A percentile compares a stretch with the other conserved stretches of the same genome.
These are phyloP conservation scores for Drusus annulatus DNA, from an alignment of 1,140 invertebrate genomes.

Conservation along the genomic window DNA sequence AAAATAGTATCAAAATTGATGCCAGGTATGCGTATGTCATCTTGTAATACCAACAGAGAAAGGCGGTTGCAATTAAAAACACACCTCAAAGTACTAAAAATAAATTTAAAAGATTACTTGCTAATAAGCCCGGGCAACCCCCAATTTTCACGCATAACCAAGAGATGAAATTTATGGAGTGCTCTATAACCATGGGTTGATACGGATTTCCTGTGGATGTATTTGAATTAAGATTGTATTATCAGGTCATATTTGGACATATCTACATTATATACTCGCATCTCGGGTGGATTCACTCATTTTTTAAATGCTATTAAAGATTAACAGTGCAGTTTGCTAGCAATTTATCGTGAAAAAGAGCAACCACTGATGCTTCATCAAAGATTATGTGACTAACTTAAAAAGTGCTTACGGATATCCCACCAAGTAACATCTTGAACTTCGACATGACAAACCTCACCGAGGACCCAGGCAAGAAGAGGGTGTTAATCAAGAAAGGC, in stretches of 20 bases:
- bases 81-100: too few species aligned
- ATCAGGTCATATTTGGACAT: neutral
- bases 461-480: neutral
- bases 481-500: neutral
- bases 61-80: too few species aligned
- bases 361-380: neutral
- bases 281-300: neutral
- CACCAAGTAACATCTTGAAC: conserved; percentile 7
- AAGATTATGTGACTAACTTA: neutral
- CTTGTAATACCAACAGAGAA: too few species aligned
- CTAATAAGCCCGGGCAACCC: neutral
- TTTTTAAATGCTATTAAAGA: neutral
- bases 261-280: neutral
- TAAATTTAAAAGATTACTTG: too few species aligned
- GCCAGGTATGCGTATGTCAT: too few species aligned
- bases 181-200: neutral
- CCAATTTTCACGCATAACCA: neutral
- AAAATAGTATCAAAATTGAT: neutral
- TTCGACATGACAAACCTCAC: neutral
- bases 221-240: neutral
- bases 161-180: neutral
- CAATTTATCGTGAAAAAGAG: neutral
- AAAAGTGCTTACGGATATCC: neutral
- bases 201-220: neutral
- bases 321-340: neutral